Evolutionary conservation across 2,888 invertebrate genomes (phyloP), one percentile per base, ranked within the genome.

Genomic region (Nymphalis polychloros): DNA sequence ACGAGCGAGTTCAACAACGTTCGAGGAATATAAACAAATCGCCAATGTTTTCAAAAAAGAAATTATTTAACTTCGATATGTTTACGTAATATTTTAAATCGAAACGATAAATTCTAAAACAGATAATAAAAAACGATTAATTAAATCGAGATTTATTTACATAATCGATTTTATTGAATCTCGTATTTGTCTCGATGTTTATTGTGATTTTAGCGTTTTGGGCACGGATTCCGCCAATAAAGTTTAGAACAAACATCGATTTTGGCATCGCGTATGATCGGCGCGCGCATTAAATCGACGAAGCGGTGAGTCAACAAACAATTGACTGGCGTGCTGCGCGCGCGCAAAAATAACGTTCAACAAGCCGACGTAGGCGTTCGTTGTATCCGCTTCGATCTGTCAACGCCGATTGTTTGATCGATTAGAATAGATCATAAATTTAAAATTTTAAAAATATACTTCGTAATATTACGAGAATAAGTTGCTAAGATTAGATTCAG

Each of bases 401-500:
- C 72, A 72, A 67, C 70, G 63, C 27, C 48, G 48, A 50, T 67
- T 70, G 67, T 69, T 69, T 63, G 46, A 70, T 60, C 64, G 67
- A 67, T 67, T 17, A 52, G 50, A 53, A 59, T 49, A 31, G 59
- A 65, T 55, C 48, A 59, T 55, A 55, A 60, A 63, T 60, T 47
- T 48, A 20, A 49, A 52, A 47, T 41, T 63, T 64, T 53, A 53
- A 19, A 59, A 60, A 59, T 41, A 20, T 41, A 62, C 46, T 61
- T 23, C 23, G 41, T 53, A 62, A 48, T 62, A 52, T 57, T 19
- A 57, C 57, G 57, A 13, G 27, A 57, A 57, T 57, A 41, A 19
- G 10, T 4, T 23, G 23, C 23, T 57, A 31, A 17, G 17, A 17
- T 17, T 55, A 55, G 27, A 27, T 31, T 55, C 31, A 1, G 27